Evolutionary conservation across 2,888 invertebrate species (phyloP), one percentile per base, ranked within the genome.

Genomic region (Xylocampa areola): DNA sequence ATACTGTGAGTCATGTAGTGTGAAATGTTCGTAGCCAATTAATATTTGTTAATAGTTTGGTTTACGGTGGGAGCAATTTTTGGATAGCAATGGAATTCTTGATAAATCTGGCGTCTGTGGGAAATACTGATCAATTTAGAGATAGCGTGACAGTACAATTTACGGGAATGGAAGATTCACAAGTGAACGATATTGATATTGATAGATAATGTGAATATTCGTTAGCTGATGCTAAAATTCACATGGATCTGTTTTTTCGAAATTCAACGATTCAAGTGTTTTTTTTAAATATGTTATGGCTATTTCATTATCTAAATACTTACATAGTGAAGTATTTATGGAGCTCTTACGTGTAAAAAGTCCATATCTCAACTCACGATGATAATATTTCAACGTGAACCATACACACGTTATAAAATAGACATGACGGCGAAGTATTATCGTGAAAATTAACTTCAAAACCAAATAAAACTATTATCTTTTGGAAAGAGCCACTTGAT

Each of bases 1-100:
- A 70, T 43, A 47, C 58, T 14, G 48, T 76, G 77, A 73, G 45
- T 73, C 73, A 73, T 48, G 27, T 35, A 52, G 58, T 72, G 65
- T 72, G 60, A 66, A 66, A 72, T 58, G 48, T 59, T 67, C 36
- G 45, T 2, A 59, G 45, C 27, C 60, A 66, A 66, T 66, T 66
- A 66, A 58, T 72, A 67, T 71, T 67, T 71, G 73, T 49, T 50
- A 66, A 71, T 50, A 17, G 57, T 40, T 54, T n/a, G 23, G 14
- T 45, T 50, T 29, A 57, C 45, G 35, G 39, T 13, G 23, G 1
- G 1, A 29, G 10, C n/a, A 0, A 19, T 14, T 30, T 45, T 45
- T 23, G 2, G 4, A 40, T 39, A 45, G n/a, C 17, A 36, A 37
- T 21, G 25, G 11, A 23, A 14, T 45, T 29, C 11, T 11, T n/a